Evolutionary conservation across 2,888 invertebrate genomes (phyloP), one percentile per base, ranked within the genome.

Genomic region (Gymnocheta viridis): DNA sequence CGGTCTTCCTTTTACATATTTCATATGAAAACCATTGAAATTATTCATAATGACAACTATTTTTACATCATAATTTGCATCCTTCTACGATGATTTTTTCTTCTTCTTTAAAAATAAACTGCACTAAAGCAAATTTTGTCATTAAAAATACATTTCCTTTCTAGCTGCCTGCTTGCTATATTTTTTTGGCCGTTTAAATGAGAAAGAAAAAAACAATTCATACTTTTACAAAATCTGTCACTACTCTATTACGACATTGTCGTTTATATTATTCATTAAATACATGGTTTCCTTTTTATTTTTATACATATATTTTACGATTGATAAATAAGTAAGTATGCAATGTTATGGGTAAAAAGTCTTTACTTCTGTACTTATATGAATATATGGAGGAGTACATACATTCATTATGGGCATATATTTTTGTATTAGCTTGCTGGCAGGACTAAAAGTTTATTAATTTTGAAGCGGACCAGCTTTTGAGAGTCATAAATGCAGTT

Each of bases 201-300:
- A 19, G 14, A 6, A n/a, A n/a, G 58, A 9, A 44, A 56, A 22
- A 17, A 41, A 60, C 6, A n/a, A 5, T 24, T 54, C 29, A 27
- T 38, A 41, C 12, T 27, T 54, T 54, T 22, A n/a, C 35, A 67
- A 74, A 69, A 79, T 51, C 62, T 79, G 62, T 64, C 60, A 79
- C 54, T 41, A 44, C 32, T 44, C 22, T 29, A 35, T 64, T 44
- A 64, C 62, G 62, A 70, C 66, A 77, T 58, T 79, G 64, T 79
- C 70, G 62, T 64, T 64, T 70, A 79, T 62, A 51, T 51, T 79
- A 70, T 79, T 62, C 78, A 79, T 79, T 70, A 62, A 70, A 70
- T 54, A 56, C 6, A 54, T 70, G 54, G 41, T 78, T 78, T 32
- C 51, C 54, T 70, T 79, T 79, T 51, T 29, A 7, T 44, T 29